A percentile compares a stretch with the other conserved stretches of the same genome.
Conservation (phyloP, 2,113 vertebrate species). For the Colius striatus region DNA sequence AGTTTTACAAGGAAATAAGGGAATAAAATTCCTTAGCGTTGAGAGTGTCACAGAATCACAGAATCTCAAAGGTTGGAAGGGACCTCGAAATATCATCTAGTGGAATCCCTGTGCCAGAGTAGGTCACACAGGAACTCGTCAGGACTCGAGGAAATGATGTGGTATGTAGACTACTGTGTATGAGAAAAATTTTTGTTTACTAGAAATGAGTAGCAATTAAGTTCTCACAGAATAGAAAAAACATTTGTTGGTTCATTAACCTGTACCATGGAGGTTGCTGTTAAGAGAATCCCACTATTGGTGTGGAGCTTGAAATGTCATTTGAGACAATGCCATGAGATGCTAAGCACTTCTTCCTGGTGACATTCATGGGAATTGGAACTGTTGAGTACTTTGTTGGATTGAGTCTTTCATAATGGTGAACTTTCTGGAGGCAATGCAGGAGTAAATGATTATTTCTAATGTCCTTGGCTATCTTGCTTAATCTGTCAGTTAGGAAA, state of each 20-base stretch:
- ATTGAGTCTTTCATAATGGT: not conserved
- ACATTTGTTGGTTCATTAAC: not conserved
- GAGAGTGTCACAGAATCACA: not conserved
- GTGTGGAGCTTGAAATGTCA: not conserved
- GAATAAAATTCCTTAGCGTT: not conserved
- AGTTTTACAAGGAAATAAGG: not conserved
- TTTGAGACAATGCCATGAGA: not conserved
- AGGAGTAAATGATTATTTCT: constrained; percentile 9
- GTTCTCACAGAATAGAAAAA: not conserved
- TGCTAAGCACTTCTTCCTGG: not conserved
- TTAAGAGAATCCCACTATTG: not conserved
- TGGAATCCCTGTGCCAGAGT: too few relatives aligned
- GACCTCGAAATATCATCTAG: too few relatives aligned
- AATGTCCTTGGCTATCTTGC: not conserved
- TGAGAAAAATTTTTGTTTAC: not conserved
- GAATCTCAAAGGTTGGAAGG: too few relatives aligned
- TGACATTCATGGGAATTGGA: not conserved
- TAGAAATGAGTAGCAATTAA: not conserved
- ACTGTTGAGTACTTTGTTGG: not conserved
- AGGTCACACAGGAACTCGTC: too few relatives aligned
- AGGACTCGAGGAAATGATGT: not conserved
- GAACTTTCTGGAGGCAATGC: not conserved
- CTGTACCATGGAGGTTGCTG: not conserved
- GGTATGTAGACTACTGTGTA: not conserved
- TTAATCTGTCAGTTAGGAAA: not conserved